These are phyloP conservation scores for Stichopus chloronotus DNA, from an alignment of 35 echinoderm and acorn worm genomes.

Conservation along the genomic window DNA sequence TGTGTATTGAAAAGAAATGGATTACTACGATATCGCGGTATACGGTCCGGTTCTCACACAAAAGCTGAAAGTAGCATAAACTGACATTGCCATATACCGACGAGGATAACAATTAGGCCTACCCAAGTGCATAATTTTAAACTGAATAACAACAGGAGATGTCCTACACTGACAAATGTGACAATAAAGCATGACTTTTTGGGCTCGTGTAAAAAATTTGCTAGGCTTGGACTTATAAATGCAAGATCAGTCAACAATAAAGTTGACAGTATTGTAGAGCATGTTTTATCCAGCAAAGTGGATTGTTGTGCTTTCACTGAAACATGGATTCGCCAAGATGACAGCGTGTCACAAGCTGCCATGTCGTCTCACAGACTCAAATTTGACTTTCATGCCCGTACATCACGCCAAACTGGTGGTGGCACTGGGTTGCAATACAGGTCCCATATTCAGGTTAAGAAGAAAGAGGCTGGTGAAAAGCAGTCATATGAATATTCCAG, in stretches of 20 bases:
- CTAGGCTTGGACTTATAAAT: not conserved
- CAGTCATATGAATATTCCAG: too few species aligned
- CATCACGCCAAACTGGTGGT: too few species aligned
- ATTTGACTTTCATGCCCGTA: too few species aligned
- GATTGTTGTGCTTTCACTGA: conserved; percentile 7
- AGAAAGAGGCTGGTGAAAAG: too few species aligned
- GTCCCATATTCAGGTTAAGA: too few species aligned
- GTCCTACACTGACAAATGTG: not conserved
- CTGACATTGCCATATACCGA: not conserved
- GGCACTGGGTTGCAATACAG: too few species aligned
- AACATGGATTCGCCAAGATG: too few species aligned
- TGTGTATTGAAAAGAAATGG: not conserved
- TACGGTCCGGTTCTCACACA: not conserved
- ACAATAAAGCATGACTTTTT: not conserved
- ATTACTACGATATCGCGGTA: not conserved
- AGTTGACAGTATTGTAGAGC: too few species aligned
- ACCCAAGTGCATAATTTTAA: not conserved
- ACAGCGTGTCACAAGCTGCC: too few species aligned
- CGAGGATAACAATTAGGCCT: not conserved
- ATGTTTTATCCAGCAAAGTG: not conserved
- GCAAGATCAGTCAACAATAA: not conserved
- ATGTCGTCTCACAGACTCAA: too few species aligned
- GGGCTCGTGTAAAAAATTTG: conserved; percentile 3
- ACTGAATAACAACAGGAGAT: not conserved
- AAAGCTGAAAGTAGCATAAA: not conserved